Evolutionary conservation across 2,113 vertebrate species (phyloP).

Genomic region (Oxyura jamaicensis): DNA sequence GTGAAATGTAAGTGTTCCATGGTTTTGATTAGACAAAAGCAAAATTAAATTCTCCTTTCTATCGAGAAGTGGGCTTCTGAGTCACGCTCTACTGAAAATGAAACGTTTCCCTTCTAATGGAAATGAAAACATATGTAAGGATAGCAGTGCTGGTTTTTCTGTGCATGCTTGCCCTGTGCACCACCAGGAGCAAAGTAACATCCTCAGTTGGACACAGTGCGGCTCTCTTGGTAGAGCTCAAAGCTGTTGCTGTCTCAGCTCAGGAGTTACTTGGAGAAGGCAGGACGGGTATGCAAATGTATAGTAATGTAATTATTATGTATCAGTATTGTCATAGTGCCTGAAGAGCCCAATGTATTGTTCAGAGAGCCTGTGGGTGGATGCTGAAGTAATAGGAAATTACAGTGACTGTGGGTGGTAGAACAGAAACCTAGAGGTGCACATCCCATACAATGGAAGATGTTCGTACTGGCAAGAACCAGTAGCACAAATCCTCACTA

Average conservation of each 20-base stretch:
- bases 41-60: neutral
- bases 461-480: neutral
- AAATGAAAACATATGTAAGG: neutral
- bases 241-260: neutral
- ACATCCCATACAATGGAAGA: neutral
- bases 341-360: constrained; percentile 33
- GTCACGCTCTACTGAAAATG: neutral
- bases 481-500: neutral
- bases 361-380: neutral
- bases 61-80: neutral
- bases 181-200: neutral
- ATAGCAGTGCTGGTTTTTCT: neutral
- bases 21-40: neutral
- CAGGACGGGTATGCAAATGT: constrained; percentile 3
- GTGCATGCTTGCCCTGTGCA: accelerated
- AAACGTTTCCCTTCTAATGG: neutral
- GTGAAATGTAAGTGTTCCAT: neutral
- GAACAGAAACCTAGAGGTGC: constrained; percentile 36
- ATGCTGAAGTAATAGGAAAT: constrained; percentile 56
- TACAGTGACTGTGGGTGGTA: constrained; percentile 47
- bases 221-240: neutral
- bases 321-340: constrained; percentile 6
- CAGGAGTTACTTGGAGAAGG: neutral
- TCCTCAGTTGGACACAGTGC: neutral
- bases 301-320: constrained; percentile 8